Evolutionary conservation across 1,140 invertebrate species (phyloP), one percentile per base, ranked within the genome.

Genomic region (Thrips palmi): DNA sequence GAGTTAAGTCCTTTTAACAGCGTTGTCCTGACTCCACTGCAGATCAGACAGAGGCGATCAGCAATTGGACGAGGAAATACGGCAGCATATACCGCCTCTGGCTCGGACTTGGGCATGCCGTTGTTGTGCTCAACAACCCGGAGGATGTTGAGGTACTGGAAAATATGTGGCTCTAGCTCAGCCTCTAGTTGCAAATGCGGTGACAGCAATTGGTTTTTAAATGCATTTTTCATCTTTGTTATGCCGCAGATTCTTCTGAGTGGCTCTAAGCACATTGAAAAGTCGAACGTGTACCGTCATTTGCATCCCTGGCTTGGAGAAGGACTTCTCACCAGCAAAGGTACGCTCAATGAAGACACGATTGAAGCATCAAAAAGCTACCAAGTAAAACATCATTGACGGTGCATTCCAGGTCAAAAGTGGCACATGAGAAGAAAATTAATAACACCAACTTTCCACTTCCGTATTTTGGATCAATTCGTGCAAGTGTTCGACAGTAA

Each of bases 391-490:
- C 17, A 38, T n/a, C 3, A 27, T 37, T 37, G 18, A 12, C 7
- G 23, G 12, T 7, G 3, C 24, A 10, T 15, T 45, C 19, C 33
- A 68, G 75, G 76, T 28, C 46, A 56, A 5, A 76, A 77, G 61
- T 88, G 84, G 84, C 64, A 65, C 35, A 51, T 42, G 0, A 58
- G 77, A 42, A 55, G 84, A 21, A 84, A 81, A 57, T 63, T 88
- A 33, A 52, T 93, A 6, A 92, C 86, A 2, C 87, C 87, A 17
- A 75, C 85, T 0, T 92, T 93, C 55, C 87, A 91, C 57, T 87
- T 88, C 49, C 71, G 75, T 39, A 86, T 93, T 32, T 60, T 93
- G 27, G 75, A 92, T 45, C 71, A 82, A 45, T 92, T 91, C 50
- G 49, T 87, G 6, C 70, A 73, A 15, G 68, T 88, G 1, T 86